These are phyloP conservation scores for Aplochiton taeniatus DNA, from an alignment of 2,797 vertebrate genomes.

Conservation along the genomic window DNA sequence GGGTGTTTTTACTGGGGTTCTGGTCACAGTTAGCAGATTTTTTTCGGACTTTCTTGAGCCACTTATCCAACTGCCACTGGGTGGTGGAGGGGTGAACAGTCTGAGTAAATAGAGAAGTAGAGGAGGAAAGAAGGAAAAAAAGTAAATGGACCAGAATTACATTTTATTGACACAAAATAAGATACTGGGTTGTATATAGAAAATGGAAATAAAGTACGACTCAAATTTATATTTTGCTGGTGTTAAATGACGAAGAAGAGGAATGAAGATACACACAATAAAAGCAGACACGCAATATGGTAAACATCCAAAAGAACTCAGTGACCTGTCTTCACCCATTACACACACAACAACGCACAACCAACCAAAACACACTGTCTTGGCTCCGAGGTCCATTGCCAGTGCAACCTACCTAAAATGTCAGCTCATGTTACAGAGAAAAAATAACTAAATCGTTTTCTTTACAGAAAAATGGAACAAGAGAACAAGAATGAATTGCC, in stretches of 20 bases:
- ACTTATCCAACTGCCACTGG: slow-evolving; percentile 98
- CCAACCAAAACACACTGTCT: not conserved
- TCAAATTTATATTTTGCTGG: not conserved
- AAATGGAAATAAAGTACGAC: not conserved
- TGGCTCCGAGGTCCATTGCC: no score
- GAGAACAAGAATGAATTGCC: no score
- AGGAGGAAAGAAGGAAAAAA: not conserved
- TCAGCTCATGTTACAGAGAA: no score
- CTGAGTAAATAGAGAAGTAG: slow-evolving; percentile 61
- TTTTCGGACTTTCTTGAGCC: slow-evolving; percentile 89
- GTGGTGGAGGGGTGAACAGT: slow-evolving; percentile 80
- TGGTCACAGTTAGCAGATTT: slow-evolving; percentile 79
- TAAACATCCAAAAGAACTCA: not conserved
- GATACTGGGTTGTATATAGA: not conserved
- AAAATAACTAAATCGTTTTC: no score
- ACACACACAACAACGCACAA: not conserved
- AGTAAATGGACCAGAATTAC: not conserved
- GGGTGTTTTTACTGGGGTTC: slow-evolving; percentile 58
- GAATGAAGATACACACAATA: not conserved
- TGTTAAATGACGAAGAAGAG: not conserved
- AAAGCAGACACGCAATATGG: not conserved
- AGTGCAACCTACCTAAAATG: no score
- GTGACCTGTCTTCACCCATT: not conserved
- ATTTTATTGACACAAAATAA: no score
- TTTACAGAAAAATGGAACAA: no score